Percentiles rank a stretch among this genome's conserved stretches.
These are phyloP conservation scores for Orthosia incerta DNA, from an alignment of 2,888 invertebrate genomes.

Conservation along the genomic window DNA sequence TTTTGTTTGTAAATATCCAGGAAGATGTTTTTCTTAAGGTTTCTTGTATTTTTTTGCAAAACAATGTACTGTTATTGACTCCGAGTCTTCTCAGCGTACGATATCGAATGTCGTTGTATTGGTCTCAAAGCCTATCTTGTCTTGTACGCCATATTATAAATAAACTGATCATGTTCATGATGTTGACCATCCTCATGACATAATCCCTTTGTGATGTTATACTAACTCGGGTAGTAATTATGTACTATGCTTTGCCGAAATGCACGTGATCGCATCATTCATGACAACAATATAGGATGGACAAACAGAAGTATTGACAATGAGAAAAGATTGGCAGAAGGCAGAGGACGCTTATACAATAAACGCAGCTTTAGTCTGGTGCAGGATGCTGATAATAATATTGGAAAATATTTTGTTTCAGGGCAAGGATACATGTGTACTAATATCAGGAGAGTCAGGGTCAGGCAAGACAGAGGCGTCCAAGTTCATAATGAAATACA, in stretches of 20 bases:
- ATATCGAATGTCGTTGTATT: not conserved
- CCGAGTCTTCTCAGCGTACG: too few species aligned
- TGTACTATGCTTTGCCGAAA: conserved; percentile 5
- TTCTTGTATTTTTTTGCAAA: not conserved
- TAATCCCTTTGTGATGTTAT: conserved; percentile 4
- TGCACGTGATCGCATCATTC: conserved; percentile 1
- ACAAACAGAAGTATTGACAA: not conserved
- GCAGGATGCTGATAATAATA: not conserved
- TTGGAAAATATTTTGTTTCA: conserved; percentile 74
- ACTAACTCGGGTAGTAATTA: not conserved
- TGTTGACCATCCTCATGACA: conserved; percentile 6
- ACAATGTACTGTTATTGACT: not conserved
- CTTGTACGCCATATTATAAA: not conserved
- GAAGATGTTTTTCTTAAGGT: conserved; percentile 2
- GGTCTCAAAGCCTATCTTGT: not conserved
- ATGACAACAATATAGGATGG: not conserved
- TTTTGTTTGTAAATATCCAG: not conserved
- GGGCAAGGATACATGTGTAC: conserved; percentile 98
- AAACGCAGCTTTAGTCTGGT: not conserved
- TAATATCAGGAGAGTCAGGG: conserved; percentile 99
- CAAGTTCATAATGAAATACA: conserved; percentile 99
- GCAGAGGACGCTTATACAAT: too few species aligned
- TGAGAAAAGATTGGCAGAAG: not conserved
- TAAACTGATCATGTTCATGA: not conserved
- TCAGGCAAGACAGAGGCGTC: conserved; percentile 99